Evolutionary conservation across 2,888 invertebrate species (phyloP).

Genomic region (Campoplex nolae): DNA sequence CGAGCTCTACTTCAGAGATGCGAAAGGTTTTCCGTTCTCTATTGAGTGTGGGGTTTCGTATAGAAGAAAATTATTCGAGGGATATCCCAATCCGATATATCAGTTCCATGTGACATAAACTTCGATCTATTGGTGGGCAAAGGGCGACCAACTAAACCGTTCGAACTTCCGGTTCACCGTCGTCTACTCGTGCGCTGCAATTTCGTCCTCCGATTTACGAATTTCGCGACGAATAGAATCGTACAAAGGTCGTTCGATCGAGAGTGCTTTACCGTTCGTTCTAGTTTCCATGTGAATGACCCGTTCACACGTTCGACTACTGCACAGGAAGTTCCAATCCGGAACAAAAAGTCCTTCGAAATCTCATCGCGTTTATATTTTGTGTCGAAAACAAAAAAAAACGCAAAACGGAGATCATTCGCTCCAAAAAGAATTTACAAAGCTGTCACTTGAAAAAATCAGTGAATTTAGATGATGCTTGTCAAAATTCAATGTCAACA

Average conservation of each 20-base stretch:
- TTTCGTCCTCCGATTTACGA: conserved; percentile 3
- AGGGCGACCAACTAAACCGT: conserved; percentile 27
- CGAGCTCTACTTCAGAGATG: neutral
- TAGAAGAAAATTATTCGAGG: neutral
- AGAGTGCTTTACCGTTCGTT: conserved; percentile 23
- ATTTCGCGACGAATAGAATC: conserved; percentile 32
- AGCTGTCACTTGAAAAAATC: neutral
- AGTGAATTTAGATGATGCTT: neutral
- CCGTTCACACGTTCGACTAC: neutral
- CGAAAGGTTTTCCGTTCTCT: neutral
- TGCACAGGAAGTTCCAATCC: neutral
- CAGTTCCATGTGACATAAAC: conserved; percentile 55
- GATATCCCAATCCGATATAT: conserved; percentile 49
- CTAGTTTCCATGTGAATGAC: conserved; percentile 50
- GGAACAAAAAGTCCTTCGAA: no score
- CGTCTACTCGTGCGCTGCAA: conserved; percentile 4
- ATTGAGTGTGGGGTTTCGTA: neutral
- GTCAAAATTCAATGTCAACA: no score
- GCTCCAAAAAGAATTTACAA: neutral
- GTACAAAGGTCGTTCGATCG: conserved; percentile 36
- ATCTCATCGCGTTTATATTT: neutral
- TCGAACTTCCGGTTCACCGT: conserved; percentile 34
- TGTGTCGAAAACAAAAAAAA: neutral
- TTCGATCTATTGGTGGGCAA: conserved; percentile 45
- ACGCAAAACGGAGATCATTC: neutral